Conservation (phyloP, 2,888 invertebrate genomes). For the Pristionchus mayeri region DNA sequence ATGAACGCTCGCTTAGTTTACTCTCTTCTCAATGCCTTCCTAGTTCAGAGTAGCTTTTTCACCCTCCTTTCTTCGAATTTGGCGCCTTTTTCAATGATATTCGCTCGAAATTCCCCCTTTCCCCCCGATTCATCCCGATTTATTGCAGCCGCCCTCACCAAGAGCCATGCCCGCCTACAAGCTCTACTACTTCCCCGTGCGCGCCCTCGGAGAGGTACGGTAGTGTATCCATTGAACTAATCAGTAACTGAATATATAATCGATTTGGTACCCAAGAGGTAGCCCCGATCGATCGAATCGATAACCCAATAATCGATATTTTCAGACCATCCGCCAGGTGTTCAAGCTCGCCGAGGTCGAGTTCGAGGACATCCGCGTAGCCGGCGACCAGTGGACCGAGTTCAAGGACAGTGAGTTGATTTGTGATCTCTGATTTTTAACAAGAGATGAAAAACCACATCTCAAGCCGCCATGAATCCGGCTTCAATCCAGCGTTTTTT, state of each 20-base stretch:
- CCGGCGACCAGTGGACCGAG: slow-evolving; percentile 55
- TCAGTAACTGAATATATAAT: background rate
- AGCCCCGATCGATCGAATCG: background rate
- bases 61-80: no score
- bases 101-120: background rate
- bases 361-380: slow-evolving; percentile 55
- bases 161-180: slow-evolving; percentile 62
- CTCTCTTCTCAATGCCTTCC: no score
- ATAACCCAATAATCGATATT: background rate
- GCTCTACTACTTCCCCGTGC: slow-evolving; percentile 60
- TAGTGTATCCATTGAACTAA: background rate
- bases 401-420: slow-evolving; percentile 41
- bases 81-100: background rate
- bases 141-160: background rate
- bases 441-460: no score
- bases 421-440: background rate
- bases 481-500: no score
- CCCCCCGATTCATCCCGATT: background rate
- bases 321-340: slow-evolving; percentile 50
- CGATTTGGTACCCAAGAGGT: background rate
- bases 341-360: slow-evolving; percentile 58
- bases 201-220: slow-evolving; percentile 60
- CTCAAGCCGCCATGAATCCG: no score
- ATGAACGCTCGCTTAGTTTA: no score
- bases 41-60: no score